phyloP scores from a whole-genome alignment of 1,140 invertebrate genomes.

The Halesus radiatus region DNA sequence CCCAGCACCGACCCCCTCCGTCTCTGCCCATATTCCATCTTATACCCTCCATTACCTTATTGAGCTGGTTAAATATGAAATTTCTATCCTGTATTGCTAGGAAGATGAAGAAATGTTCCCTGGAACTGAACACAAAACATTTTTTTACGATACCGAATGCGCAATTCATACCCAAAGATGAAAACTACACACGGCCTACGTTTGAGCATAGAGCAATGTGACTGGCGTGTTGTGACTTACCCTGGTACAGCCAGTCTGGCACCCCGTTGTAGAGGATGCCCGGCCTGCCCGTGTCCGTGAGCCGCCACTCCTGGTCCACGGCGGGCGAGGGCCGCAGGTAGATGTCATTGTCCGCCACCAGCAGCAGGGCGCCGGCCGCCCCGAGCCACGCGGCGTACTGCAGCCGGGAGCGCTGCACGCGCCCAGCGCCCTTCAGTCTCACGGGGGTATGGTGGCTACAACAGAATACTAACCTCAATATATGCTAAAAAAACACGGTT shows the following conservation, averaged over 20 bases:
- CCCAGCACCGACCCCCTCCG: too few relatives aligned
- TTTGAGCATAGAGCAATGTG: too few relatives aligned
- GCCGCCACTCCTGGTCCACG: conserved; percentile 72
- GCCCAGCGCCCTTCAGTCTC: conserved; percentile 75
- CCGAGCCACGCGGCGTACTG: conserved; percentile 86
- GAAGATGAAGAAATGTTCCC: too few relatives aligned
- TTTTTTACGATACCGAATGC: too few relatives aligned
- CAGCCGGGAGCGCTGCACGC: conserved; percentile 79
- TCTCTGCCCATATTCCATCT: too few relatives aligned
- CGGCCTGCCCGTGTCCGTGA: conserved; percentile 82
- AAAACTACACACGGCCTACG: too few relatives aligned
- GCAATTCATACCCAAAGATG: too few relatives aligned
- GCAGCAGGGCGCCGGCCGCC: conserved; percentile 77
- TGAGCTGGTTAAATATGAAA: too few relatives aligned
- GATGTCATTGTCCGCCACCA: conserved; percentile 89
- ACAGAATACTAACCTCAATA: neutral
- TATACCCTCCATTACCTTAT: too few relatives aligned
- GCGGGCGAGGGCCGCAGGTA: conserved; percentile 81
- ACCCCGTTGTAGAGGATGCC: conserved; percentile 90
- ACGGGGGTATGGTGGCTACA: conserved; percentile 85
- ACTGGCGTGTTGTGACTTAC: conserved; percentile 67
- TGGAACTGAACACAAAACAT: too few relatives aligned
- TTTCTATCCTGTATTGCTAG: too few relatives aligned
- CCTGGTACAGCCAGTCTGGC: conserved; percentile 95
- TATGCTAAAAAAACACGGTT: too few relatives aligned